Conservation (phyloP, 2,113 vertebrate genomes). For the mouse (Mus musculus) region GRCm39 chr2:118724501-118725000, state of each 20-base stretch:
- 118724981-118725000: neutral
- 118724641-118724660: neutral
- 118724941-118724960: conserved; percentile 21
- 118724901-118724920: neutral
- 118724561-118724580: neutral
- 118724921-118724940: neutral
- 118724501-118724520: neutral
- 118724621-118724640: neutral
- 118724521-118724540: neutral
- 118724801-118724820: neutral
- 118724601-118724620: conserved; percentile 29
- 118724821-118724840: neutral
- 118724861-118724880: conserved; percentile 17
- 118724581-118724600: conserved; percentile 32
- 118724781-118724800: no score
- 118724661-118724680: conserved; percentile 14
- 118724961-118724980: neutral
- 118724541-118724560: neutral
- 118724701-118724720: neutral
- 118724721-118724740: neutral
- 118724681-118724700: conserved; percentile 17
- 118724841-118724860: neutral
- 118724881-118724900: neutral
- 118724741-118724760: neutral
- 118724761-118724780: neutral